Conservation (phyloP, 2,113 vertebrate species). For the Amazona vittata region DNA sequence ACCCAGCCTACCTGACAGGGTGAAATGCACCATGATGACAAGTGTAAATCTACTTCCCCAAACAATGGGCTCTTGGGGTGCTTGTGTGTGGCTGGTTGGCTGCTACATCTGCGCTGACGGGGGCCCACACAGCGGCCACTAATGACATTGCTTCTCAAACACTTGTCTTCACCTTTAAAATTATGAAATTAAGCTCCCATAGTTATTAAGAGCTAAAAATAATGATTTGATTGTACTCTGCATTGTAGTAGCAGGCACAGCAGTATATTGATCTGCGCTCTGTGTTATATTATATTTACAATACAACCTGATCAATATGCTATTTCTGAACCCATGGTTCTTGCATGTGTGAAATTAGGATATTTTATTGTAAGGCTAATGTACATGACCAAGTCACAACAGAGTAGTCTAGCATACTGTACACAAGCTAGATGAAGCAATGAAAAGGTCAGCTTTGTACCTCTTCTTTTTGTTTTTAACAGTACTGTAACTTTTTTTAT, state of each 20-base stretch:
- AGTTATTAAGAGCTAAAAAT: conserved; percentile 39
- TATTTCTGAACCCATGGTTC: conserved; percentile 20
- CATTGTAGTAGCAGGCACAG: neutral
- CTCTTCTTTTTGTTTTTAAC: neutral
- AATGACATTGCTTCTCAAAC: neutral
- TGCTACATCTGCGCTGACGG: neutral
- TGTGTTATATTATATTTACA: conserved; percentile 22
- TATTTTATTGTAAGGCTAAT: conserved; percentile 31
- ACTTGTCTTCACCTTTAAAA: conserved; percentile 12
- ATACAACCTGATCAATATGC: conserved; percentile 37
- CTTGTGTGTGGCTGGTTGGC: neutral
- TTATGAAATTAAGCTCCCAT: conserved; percentile 13
- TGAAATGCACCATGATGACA: rapidly evolving
- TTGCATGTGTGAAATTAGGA: neutral
- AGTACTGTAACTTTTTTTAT: neutral
- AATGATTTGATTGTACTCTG: neutral
- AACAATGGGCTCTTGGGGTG: rapidly evolving
- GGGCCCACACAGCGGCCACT: neutral
- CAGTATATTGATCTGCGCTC: conserved; percentile 17
- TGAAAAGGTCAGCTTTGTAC: conserved; percentile 17
- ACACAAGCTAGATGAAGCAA: neutral
- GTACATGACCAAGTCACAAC: neutral
- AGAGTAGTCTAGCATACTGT: neutral
- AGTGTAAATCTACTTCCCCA: neutral
- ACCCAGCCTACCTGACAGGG: rapidly evolving